Conservation (phyloP, 1,140 invertebrate species). For the Eubasilissa regina region DNA sequence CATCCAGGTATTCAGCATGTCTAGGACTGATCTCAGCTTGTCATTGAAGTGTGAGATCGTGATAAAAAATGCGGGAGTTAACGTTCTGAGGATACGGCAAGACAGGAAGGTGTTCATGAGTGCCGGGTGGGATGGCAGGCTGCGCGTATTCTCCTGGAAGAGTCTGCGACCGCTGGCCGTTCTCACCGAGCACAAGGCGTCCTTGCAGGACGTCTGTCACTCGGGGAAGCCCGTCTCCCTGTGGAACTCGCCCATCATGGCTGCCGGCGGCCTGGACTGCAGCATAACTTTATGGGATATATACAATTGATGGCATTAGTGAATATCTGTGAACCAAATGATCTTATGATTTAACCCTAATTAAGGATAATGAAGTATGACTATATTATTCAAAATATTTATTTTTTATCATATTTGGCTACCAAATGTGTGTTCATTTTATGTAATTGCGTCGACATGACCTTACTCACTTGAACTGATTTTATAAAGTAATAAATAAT, state of each 20-base stretch:
- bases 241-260: constrained; percentile 83
- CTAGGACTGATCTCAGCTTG: constrained; percentile 73
- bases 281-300: constrained; percentile 84
- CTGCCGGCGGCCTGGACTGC: constrained; percentile 79
- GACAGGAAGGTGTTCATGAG: constrained; percentile 84
- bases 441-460: background rate
- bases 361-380: background rate
- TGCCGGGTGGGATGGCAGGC: constrained; percentile 84
- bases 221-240: constrained; percentile 74
- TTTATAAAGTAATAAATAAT: constrained; percentile 25
- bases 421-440: constrained; percentile 8
- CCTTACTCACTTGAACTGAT: constrained; percentile 27
- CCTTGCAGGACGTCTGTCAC: constrained; percentile 80
- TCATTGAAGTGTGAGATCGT: constrained; percentile 73
- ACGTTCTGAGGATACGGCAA: constrained; percentile 77
- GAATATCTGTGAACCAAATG: constrained; percentile 16
- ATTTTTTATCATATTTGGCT: background rate
- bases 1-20: constrained; percentile 74
- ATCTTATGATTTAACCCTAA: constrained; percentile 37
- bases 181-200: constrained; percentile 79
- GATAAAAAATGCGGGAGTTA: constrained; percentile 82
- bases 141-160: constrained; percentile 86
- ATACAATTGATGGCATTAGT: constrained; percentile 66
- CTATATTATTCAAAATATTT: constrained; percentile 5
- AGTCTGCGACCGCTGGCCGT: constrained; percentile 82